Evolutionary conservation across 2,113 vertebrate species (phyloP).

Genomic region (Scytalopus superciliaris): DNA sequence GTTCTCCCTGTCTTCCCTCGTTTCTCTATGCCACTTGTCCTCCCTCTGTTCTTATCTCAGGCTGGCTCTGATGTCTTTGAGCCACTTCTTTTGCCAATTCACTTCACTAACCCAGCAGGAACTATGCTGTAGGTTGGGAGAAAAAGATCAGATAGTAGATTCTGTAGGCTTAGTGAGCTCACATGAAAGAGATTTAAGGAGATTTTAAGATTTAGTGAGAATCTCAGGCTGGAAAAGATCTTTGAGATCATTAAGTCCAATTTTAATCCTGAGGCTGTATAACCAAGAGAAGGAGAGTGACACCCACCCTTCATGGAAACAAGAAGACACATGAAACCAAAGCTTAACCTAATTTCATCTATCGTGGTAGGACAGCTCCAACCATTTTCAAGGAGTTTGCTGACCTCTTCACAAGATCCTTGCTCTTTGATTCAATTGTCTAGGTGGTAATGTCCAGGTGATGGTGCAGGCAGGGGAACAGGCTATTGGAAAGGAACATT

Average conservation of each 20-base stretch:
- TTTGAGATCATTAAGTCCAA: neutral
- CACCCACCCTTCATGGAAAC: fast-evolving
- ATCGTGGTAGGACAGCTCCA: fast-evolving
- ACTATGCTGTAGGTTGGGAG: neutral
- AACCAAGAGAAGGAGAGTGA: neutral
- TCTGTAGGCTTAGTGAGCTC: neutral
- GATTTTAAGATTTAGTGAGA: neutral
- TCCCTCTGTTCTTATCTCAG: neutral
- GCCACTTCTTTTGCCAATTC: neutral
- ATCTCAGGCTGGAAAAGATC: neutral
- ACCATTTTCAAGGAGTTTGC: neutral
- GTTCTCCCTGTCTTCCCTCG: neutral
- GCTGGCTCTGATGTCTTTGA: neutral
- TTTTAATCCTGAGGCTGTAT: neutral
- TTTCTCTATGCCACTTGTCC: fast-evolving
- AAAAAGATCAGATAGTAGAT: neutral
- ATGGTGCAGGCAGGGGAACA: neutral
- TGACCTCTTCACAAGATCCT: fast-evolving
- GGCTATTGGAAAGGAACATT: neutral
- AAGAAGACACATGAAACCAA: neutral
- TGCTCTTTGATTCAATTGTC: neutral
- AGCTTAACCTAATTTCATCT: neutral
- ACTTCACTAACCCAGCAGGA: neutral
- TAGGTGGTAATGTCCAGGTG: neutral
- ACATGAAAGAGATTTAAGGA: neutral